Conservation (phyloP, 1,140 invertebrate species). For the Lysiphlebus fabarum region DNA sequence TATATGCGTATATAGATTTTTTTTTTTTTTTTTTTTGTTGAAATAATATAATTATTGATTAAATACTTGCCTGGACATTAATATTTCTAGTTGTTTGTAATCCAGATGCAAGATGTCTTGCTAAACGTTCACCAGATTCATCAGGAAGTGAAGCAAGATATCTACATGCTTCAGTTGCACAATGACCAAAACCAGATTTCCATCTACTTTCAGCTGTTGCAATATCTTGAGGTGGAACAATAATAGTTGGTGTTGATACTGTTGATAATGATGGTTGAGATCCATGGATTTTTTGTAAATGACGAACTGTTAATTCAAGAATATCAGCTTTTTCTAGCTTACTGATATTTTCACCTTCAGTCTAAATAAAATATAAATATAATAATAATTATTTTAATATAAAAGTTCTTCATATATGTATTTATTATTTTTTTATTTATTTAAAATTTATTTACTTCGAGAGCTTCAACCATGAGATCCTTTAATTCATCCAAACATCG, state of each 20-base stretch:
- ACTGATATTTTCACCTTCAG: constrained; percentile 75
- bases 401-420: too few species aligned
- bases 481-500: constrained; percentile 82
- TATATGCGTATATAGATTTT: background rate
- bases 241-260: constrained; percentile 30
- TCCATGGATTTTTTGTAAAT: constrained; percentile 71
- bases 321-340: constrained; percentile 91
- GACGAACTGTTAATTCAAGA: constrained; percentile 82
- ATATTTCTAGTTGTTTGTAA: constrained; percentile 35
- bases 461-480: constrained; percentile 76
- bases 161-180: constrained; percentile 74
- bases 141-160: constrained; percentile 68
- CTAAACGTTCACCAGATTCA: constrained; percentile 56
- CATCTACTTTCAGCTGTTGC: constrained; percentile 64
- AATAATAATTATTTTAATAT: background rate
- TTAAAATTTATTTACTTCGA: constrained; percentile 56
- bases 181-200: constrained; percentile 77
- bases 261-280: constrained; percentile 50
- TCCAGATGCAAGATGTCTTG: constrained; percentile 45
- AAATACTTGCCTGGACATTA: constrained; percentile 15
- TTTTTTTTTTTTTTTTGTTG: background rate
- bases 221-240: constrained; percentile 34
- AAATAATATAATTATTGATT: background rate
- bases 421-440: too few species aligned
- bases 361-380: constrained; percentile 49